phyloP scores from a whole-genome alignment of 2,113 vertebrate species.

The Rhombomys opimus region DNA sequence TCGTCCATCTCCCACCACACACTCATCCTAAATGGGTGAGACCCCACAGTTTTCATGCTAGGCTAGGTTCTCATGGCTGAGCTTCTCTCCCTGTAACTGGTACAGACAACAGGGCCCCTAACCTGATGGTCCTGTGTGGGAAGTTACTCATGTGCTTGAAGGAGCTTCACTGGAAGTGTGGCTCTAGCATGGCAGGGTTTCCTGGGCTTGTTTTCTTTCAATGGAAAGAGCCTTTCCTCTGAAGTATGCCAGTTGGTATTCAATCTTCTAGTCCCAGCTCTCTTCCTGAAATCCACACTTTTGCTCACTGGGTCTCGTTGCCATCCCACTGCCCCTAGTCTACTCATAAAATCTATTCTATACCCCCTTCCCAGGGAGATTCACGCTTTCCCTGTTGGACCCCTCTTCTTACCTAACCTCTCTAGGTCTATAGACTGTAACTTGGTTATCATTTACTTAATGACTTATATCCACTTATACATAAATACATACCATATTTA shows the following conservation, averaged over 20 bases:
- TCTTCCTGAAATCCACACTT: neutral
- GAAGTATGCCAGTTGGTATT: neutral
- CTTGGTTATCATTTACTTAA: neutral
- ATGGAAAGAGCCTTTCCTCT: neutral
- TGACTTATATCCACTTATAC: neutral
- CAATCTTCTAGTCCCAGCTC: neutral
- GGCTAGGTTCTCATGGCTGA: neutral
- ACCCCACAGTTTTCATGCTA: neutral
- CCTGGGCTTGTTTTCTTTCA: neutral
- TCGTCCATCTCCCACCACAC: too few species aligned
- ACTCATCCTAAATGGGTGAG: neutral
- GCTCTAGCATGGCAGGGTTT: neutral
- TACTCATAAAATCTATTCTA: neutral
- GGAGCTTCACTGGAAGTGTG: rapidly evolving
- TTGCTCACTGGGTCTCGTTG: neutral
- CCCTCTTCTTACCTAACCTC: neutral
- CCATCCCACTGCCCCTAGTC: neutral
- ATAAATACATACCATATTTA: neutral
- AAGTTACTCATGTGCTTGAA: neutral
- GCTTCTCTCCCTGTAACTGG: too few species aligned
- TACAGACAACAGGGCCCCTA: too few species aligned
- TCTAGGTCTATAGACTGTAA: neutral
- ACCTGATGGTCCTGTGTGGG: neutral
- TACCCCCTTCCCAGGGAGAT: neutral
- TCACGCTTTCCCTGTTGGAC: neutral